These are phyloP conservation scores for Pteronura brasiliensis DNA, from an alignment of 2,113 vertebrate genomes.

Conservation along the genomic window DNA sequence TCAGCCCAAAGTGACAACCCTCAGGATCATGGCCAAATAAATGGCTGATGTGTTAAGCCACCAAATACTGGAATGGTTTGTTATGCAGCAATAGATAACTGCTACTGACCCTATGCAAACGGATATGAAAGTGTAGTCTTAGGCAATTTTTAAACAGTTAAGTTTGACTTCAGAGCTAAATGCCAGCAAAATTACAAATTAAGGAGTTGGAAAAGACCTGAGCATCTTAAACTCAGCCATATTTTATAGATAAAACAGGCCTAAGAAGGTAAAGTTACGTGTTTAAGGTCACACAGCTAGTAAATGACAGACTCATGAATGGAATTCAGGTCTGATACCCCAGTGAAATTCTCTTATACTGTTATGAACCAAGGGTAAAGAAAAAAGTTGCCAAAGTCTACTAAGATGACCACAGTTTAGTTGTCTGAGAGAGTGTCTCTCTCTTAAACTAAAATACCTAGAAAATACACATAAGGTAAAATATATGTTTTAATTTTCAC, in stretches of 20 bases:
- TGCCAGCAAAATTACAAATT: constrained; percentile 11
- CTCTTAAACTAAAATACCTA: constrained; percentile 12
- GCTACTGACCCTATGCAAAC: not conserved
- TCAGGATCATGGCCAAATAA: not conserved
- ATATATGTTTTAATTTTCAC: not conserved
- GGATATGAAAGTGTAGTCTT: not conserved
- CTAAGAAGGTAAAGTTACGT: not conserved
- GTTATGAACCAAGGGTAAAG: not conserved
- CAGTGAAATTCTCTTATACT: constrained; percentile 14
- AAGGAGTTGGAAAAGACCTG: not conserved
- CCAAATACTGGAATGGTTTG: not conserved
- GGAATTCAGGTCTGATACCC: not conserved
- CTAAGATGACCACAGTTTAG: not conserved
- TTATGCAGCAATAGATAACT: not conserved
- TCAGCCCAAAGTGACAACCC: not conserved
- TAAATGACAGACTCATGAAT: not conserved
- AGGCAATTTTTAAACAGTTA: not conserved
- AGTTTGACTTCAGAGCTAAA: constrained; percentile 1
- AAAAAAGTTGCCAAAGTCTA: not conserved
- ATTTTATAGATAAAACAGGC: not conserved
- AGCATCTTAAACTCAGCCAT: not conserved
- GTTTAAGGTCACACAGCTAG: not conserved
- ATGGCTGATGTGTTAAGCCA: not conserved
- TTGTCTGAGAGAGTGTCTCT: not conserved
- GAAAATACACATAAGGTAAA: constrained; percentile 27